Base-by-base conservation (phyloP, 2,113 vertebrate genomes). In the Chlamydotis undulata region DNA sequence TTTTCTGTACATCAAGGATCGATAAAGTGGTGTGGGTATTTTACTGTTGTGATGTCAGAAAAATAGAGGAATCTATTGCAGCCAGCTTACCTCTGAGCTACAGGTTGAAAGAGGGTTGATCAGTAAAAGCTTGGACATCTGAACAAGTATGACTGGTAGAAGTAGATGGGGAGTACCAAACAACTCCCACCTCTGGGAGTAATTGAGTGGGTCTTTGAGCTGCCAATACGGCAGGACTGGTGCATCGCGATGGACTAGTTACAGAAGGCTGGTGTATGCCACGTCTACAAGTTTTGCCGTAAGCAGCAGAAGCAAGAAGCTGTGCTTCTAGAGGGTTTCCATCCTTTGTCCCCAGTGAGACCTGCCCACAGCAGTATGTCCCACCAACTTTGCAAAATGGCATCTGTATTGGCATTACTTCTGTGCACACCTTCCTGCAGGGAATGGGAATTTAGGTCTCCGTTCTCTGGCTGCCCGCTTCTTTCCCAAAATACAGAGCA, bases 131-230 rank as follows among this genome's bases (percentile, higher is more conserved):
- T 23, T 7, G 39, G 26, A 29, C 33, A 2, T 14, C 28, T 26
- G 33, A 22, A n/a, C 11, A 6, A 18, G 28, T 1, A 35, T 19
- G 45, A n/a, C 22, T 24, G 35, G 18, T 29, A 26, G 18, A 39
- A 59, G 23, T 4, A 45, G 41, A 19, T 21, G 45, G 6, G 24
- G 37, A 52, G 29, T 13, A 39, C 11, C 37, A 26, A 52, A n/a
- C 19, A 25, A 1, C 23, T 74, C 35, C n/a, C 17, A 3, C 9
- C 45, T 45, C 47, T 9, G 25, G 23, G 39, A 8, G 19, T 8
- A 16, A 14, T 4, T 4, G 35, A 22, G 49, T 11, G 41, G 19
- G 2, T 45, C 52, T 37, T 15, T 1, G 1, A 19, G 23, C 31
- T 52, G 57, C 23, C 16, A 2, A 31, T 18, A 1, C 10, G 12